Evolutionary conservation across 2,797 vertebrate genomes (phyloP).

Genomic region (Pipistrellus nathusii): DNA sequence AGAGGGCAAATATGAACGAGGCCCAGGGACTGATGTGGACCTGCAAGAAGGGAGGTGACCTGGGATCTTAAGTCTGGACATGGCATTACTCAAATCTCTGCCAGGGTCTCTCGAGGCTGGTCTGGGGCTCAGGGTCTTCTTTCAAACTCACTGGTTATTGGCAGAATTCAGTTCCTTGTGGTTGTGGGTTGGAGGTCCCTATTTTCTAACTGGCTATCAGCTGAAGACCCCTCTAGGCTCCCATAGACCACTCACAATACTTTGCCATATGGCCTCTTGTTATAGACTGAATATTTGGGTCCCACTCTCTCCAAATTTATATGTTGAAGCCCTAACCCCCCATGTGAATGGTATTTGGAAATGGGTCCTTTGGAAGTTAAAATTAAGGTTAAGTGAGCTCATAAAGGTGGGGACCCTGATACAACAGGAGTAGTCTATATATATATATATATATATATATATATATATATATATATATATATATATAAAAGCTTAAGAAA

Average conservation of each 20-base stretch:
- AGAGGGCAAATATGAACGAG: not conserved
- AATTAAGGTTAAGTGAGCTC: not conserved
- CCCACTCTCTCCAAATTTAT: not conserved
- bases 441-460: too few species aligned
- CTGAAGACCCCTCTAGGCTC: not conserved
- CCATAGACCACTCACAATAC: not conserved
- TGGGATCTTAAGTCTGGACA: not conserved
- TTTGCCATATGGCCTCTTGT: not conserved
- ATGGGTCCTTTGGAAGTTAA: not conserved
- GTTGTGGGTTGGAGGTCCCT: not conserved
- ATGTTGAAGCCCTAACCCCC: not conserved
- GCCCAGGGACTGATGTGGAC: not conserved
- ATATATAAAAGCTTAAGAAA: too few species aligned
- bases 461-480: too few species aligned
- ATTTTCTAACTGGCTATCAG: not conserved
- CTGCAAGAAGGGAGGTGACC: slow-evolving; percentile 1
- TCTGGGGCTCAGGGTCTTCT: not conserved
- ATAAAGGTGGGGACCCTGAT: not conserved
- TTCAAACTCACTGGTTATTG: not conserved
- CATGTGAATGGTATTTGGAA: not conserved
- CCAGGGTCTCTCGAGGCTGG: not conserved
- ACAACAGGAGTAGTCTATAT: not conserved
- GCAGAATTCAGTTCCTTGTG: not conserved
- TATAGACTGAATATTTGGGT: not conserved
- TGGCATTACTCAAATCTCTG: not conserved